phyloP scores from a whole-genome alignment of 2,113 vertebrate genomes.

The Sapayoa aenigma region DNA sequence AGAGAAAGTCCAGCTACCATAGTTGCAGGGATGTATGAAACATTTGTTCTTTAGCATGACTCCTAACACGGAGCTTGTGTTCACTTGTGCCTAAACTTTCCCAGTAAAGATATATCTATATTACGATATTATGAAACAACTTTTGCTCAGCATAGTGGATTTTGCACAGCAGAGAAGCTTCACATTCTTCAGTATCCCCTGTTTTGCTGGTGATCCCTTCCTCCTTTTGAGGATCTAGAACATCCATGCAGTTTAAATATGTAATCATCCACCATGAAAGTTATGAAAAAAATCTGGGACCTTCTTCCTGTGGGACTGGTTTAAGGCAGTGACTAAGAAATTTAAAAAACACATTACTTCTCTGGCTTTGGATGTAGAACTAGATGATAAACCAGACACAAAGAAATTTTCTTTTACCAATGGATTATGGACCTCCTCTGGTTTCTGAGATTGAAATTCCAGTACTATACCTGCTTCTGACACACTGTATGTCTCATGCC shows the following conservation, averaged over 20 bases:
- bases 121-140: background rate
- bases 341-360: background rate
- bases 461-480: background rate
- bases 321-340: background rate
- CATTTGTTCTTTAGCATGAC: background rate
- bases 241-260: background rate
- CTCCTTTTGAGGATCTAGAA: background rate
- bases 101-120: background rate
- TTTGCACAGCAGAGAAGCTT: background rate
- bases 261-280: background rate
- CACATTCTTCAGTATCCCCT: background rate
- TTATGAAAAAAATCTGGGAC: background rate
- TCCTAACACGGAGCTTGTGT: background rate
- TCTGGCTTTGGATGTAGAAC: background rate
- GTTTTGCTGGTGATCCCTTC: background rate
- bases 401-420: background rate
- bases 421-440: background rate
- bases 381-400: background rate
- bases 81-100: background rate
- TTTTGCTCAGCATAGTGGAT: background rate
- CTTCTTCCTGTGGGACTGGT: background rate
- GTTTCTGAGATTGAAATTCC: background rate
- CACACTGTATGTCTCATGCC: background rate
- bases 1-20: background rate
- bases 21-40: background rate